Evolutionary conservation across 1,140 invertebrate genomes (phyloP).

Genomic region (Probaryconus sp.): DNA sequence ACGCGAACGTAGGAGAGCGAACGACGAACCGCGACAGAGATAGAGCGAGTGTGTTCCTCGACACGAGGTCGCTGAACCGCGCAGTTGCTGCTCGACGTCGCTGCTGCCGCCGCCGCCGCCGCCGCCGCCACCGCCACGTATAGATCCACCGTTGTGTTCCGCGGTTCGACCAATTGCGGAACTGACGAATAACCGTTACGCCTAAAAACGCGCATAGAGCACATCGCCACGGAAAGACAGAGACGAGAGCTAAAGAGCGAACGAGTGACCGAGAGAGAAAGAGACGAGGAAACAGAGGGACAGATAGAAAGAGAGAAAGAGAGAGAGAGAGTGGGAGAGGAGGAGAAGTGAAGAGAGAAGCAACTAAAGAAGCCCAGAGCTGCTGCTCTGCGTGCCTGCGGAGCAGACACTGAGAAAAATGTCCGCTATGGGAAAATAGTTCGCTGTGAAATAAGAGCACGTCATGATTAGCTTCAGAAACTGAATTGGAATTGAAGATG

Average conservation of each 20-base stretch:
- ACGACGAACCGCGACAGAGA: constrained; percentile 46
- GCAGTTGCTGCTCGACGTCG: constrained; percentile 61
- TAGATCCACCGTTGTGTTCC: constrained; percentile 67
- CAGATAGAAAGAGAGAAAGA: constrained; percentile 29
- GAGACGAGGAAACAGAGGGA: too few species aligned
- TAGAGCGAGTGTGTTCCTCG: constrained; percentile 60
- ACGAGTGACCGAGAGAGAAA: constrained; percentile 3
- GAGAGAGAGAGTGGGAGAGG: too few species aligned
- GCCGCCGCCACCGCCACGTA: constrained; percentile 54
- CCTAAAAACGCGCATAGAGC: constrained; percentile 59
- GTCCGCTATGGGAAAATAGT: constrained; percentile 27
- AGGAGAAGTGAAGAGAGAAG: constrained; percentile 2
- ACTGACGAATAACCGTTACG: constrained; percentile 68
- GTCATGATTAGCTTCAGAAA: constrained; percentile 27
- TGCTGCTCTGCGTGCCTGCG: neutral
- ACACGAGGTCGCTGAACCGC: constrained; percentile 72
- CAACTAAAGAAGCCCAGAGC: constrained; percentile 12
- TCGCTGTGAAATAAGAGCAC: constrained; percentile 14
- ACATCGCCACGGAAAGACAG: constrained; percentile 28
- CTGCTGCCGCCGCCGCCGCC: constrained; percentile 36
- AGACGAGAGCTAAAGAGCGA: constrained; percentile 8
- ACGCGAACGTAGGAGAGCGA: constrained; percentile 7
- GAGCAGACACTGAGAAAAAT: constrained; percentile 20
- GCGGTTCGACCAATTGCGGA: constrained; percentile 66
- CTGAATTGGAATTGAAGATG: constrained; percentile 1